Evolutionary conservation across 2,113 vertebrate genomes (phyloP).

Genomic region (Hemiscyllium ocellatum): DNA sequence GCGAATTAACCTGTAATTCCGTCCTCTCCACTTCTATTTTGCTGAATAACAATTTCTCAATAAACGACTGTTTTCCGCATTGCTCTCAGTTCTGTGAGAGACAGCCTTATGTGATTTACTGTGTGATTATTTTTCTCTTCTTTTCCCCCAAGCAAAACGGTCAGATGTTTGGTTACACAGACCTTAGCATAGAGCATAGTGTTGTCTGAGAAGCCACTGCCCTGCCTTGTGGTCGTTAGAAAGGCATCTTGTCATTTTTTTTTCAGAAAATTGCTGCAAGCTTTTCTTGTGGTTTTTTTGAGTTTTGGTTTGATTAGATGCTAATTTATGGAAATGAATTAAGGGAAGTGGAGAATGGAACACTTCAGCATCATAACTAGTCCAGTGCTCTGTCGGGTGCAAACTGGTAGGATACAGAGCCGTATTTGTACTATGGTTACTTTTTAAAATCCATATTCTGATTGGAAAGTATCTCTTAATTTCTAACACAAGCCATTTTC

Average conservation of each 20-base stretch:
- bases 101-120: background rate
- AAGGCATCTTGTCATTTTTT: background rate
- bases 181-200: background rate
- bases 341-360: background rate
- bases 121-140: background rate
- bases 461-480: background rate
- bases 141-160: background rate
- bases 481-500: background rate
- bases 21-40: background rate
- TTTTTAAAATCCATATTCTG: background rate
- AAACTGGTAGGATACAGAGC: background rate
- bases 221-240: background rate
- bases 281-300: background rate
- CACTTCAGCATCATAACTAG: background rate
- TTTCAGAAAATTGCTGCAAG: background rate
- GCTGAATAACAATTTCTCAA: background rate
- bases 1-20: background rate
- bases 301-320: background rate
- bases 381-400: background rate
- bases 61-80: background rate
- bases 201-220: background rate
- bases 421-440: background rate
- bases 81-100: background rate
- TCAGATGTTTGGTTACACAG: background rate
- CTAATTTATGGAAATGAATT: background rate